Evolutionary conservation across 2,888 invertebrate genomes (phyloP).

Genomic region (Dasysyrphus tricinctus): DNA sequence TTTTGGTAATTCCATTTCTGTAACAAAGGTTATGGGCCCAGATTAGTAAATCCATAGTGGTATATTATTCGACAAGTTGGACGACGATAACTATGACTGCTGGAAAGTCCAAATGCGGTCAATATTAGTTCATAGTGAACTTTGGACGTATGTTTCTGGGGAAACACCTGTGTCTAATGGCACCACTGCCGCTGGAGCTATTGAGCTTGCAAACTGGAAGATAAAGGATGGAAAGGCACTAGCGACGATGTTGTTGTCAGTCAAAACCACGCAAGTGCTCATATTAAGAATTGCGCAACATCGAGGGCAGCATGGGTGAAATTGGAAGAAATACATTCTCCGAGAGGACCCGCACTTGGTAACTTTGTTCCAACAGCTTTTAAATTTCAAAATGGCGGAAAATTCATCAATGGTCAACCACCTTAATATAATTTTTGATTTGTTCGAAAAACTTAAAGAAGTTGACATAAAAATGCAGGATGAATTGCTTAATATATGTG

Average conservation of each 20-base stretch:
- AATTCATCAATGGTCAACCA: conserved; percentile 1
- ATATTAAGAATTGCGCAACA: no score
- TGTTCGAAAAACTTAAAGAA: no score
- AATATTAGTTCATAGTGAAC: not conserved
- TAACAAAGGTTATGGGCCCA: no score
- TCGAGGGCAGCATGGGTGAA: not conserved
- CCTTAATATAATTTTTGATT: no score
- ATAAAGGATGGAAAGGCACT: conserved; percentile 9
- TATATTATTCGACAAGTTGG: not conserved
- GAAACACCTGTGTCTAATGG: not conserved
- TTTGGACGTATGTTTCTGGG: not conserved
- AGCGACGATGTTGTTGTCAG: not conserved
- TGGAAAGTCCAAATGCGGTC: not conserved
- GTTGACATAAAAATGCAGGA: no score
- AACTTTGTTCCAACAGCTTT: not conserved
- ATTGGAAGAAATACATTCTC: not conserved
- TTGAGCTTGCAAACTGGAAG: not conserved
- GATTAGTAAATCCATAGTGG: no score
- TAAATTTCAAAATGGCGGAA: conserved; percentile 9
- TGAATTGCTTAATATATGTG: no score
- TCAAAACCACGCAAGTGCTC: conserved; percentile 6
- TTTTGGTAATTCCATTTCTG: no score
- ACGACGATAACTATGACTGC: no score
- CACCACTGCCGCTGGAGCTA: no score
- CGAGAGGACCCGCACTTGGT: no score